Percentiles rank a stretch among this genome's conserved stretches.
phyloP scores from a whole-genome alignment of 2,888 invertebrate species.

The Leuctra nigra region DNA sequence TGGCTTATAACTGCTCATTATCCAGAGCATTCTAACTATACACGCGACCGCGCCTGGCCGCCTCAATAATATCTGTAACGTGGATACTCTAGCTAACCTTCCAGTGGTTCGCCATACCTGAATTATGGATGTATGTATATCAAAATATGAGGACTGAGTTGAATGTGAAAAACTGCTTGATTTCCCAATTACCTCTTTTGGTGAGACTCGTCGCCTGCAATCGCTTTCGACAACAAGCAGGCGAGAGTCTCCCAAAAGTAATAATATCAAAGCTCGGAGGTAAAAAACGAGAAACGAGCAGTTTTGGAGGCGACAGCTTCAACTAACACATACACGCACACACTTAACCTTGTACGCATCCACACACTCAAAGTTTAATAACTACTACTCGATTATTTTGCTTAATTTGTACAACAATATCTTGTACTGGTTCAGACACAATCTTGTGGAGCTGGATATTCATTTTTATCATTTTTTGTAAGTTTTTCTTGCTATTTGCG shows the following conservation, averaged over 20 bases:
- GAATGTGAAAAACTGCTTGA: conserved; percentile 16
- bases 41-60: conserved; percentile 17
- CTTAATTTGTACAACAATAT: conserved; percentile 29
- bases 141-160: conserved; percentile 23
- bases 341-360: conserved; percentile 19
- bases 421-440: conserved; percentile 29
- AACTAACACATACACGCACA: conserved; percentile 22
- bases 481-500: background rate
- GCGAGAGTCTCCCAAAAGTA: background rate
- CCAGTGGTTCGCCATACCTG: conserved; percentile 25
- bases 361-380: conserved; percentile 15
- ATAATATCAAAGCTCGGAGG: background rate
- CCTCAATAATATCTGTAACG: conserved; percentile 23
- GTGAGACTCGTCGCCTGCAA: background rate
- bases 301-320: conserved; percentile 22
- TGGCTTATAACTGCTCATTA: conserved; percentile 21
- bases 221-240: background rate
- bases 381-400: conserved; percentile 22
- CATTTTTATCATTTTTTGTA: conserved; percentile 18
- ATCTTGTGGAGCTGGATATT: conserved; percentile 19
- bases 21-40: conserved; percentile 24
- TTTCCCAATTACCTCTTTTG: background rate
- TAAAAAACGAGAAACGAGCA: conserved; percentile 20
- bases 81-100: conserved; percentile 25
- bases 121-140: conserved; percentile 21